Percentiles rank a stretch among this genome's conserved stretches.
Conservation (phyloP, 2,888 invertebrate genomes). For the Plagiodera versicolora region DNA sequence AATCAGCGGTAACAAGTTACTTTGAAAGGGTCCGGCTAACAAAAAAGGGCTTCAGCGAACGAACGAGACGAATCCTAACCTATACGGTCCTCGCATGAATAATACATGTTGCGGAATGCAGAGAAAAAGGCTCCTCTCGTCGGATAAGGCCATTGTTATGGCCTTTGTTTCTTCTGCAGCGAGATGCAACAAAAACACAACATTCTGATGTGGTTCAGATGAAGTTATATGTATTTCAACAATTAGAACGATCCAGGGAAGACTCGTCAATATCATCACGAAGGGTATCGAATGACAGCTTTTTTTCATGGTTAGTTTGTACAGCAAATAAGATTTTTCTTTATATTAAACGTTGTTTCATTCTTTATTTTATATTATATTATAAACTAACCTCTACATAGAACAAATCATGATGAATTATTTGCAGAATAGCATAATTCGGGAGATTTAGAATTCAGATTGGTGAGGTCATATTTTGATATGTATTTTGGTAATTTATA, state of each 20-base stretch:
- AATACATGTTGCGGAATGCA: constrained; percentile 36
- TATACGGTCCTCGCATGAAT: constrained; percentile 32
- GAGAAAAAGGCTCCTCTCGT: constrained; percentile 38
- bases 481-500: too few relatives aligned
- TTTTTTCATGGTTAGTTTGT: too few relatives aligned
- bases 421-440: too few relatives aligned
- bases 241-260: constrained; percentile 30
- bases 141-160: constrained; percentile 39
- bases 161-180: constrained; percentile 32
- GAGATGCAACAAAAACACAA: constrained; percentile 31
- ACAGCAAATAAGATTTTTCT: too few relatives aligned
- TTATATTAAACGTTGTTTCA: too few relatives aligned
- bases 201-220: constrained; percentile 33
- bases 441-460: too few relatives aligned
- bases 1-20: constrained; percentile 16
- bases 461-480: too few relatives aligned
- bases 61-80: constrained; percentile 27
- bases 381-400: too few relatives aligned
- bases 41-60: background rate
- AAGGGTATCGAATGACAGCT: background rate
- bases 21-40: background rate
- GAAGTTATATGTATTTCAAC: constrained; percentile 43
- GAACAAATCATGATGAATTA: too few relatives aligned
- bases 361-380: too few relatives aligned
- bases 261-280: background rate